These are phyloP conservation scores for Dolichomitus sp. DNA, from an alignment of 2,888 invertebrate species.

Conservation along the genomic window DNA sequence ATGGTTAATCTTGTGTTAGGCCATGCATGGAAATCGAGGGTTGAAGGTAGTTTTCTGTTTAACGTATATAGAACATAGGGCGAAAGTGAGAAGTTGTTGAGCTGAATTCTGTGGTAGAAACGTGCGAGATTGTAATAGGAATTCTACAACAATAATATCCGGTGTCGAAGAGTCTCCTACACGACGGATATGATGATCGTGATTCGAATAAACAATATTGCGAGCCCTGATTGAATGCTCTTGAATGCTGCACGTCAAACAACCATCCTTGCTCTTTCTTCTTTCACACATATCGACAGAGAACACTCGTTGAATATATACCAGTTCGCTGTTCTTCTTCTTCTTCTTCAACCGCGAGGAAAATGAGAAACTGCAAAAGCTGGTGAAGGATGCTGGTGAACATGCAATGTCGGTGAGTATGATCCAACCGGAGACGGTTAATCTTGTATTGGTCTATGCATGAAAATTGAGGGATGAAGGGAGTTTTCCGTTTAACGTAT, in stretches of 20 bases:
- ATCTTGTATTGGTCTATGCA: neutral
- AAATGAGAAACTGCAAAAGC: neutral
- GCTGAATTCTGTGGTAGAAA: constrained; percentile 35
- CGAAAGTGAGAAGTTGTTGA: neutral
- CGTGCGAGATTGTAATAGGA: constrained; percentile 75
- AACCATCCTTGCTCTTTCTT: neutral
- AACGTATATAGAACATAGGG: neutral
- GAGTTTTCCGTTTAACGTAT: neutral
- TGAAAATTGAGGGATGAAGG: constrained; percentile 1
- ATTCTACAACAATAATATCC: constrained; percentile 79
- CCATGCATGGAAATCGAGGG: neutral
- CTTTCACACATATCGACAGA: constrained; percentile 1
- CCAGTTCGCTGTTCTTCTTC: neutral
- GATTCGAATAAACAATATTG: constrained; percentile 1
- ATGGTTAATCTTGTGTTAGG: constrained; percentile 6
- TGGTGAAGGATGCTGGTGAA: neutral
- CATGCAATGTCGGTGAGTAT: neutral
- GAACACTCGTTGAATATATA: neutral
- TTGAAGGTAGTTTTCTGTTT: neutral
- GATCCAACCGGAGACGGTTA: constrained; percentile 9
- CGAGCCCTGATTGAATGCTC: constrained; percentile 26
- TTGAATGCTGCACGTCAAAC: constrained; percentile 14
- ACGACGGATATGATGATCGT: neutral
- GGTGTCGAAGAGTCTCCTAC: constrained; percentile 4
- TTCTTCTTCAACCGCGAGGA: neutral